Evolutionary conservation across 2,113 vertebrate species (phyloP), one percentile per base, ranked within the genome.

Genomic region (Otocyon megalotis): DNA sequence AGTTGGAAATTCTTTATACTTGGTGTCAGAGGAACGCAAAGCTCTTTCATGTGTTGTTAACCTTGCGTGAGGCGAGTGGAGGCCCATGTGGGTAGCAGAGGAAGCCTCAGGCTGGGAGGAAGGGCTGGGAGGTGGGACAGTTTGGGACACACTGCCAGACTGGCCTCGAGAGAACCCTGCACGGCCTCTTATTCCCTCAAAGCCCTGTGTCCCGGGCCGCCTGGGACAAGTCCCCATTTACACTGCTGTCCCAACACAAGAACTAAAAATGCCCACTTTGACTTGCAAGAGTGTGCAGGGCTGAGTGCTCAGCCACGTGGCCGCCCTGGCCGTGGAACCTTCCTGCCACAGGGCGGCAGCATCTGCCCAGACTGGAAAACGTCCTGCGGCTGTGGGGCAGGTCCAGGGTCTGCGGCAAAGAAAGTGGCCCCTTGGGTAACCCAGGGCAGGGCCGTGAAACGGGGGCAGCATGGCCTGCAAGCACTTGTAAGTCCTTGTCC

Each of bases 321-420:
- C 65, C n/a, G 28, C 28, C 53, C 4, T 53, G 4, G 85, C 32
- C 65, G 56, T 82, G 82, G 50, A 63, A 2, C 12, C 48, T 72
- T 92, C 71, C 4, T 6, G 50, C 12, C 97, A 90, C 96, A 63
- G 96, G 97, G 87, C 71, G 96, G 95, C 94, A 95, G 94, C 74
- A 95, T 62, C 3, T 48, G 4, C 30, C 69, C 43, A 84, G 35
- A 19, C 26, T 14, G 93, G 65, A 67, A 72, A 35, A 65, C 10
- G 10, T 15, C 8, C 15, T 0, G 13, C 24, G 5, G 11, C 48
- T 56, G 43, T 15, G 5, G 20, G 8, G 35, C 0, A 5, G 20
- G 48, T 48, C 77, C 48, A 26, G 15, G 5, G 11, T 15, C 50
- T 22, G 56, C 2, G 24, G 20, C 35, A 20, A 60, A 48, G 30